Evolutionary conservation across 2,888 invertebrate genomes (phyloP).

Genomic region (Rhimphoctona megacephalus): DNA sequence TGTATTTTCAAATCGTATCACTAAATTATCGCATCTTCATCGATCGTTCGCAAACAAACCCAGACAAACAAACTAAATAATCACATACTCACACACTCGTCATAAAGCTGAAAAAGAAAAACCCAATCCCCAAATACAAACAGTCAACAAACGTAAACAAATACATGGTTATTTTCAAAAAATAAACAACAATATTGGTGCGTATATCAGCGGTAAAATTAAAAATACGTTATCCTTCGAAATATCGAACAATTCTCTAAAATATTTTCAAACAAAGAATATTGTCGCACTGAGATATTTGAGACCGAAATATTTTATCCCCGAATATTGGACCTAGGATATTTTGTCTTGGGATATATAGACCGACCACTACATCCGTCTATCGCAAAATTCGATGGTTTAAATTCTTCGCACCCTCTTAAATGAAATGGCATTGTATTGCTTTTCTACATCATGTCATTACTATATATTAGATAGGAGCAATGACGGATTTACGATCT

Average conservation of each 20-base stretch:
- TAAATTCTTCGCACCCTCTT: conserved; percentile 37
- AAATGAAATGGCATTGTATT: conserved; percentile 42
- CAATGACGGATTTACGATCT: conserved; percentile 70
- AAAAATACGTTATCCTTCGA: not conserved
- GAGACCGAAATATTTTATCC: not conserved
- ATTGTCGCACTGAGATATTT: not conserved
- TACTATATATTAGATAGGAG: conserved; percentile 64
- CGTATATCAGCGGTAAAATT: not conserved
- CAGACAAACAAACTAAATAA: too few relatives aligned
- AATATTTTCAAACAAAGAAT: not conserved
- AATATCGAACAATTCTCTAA: not conserved
- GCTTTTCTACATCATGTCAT: conserved; percentile 28
- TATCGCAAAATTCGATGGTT: conserved; percentile 7
- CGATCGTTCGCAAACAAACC: not conserved
- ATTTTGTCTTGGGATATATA: not conserved
- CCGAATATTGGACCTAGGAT: not conserved
- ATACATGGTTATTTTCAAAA: not conserved
- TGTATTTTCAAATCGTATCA: conserved; percentile 6
- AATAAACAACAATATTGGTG: not conserved
- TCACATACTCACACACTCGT: too few relatives aligned
- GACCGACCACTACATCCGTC: not conserved
- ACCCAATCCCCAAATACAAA: too few relatives aligned
- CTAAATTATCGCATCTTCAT: conserved; percentile 20
- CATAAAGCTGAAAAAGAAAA: too few relatives aligned
- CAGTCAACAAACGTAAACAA: not conserved